Evolutionary conservation across 2,113 vertebrate species (phyloP), one percentile per base, ranked within the genome.

Genomic region (Melanerpes formicivorus): DNA sequence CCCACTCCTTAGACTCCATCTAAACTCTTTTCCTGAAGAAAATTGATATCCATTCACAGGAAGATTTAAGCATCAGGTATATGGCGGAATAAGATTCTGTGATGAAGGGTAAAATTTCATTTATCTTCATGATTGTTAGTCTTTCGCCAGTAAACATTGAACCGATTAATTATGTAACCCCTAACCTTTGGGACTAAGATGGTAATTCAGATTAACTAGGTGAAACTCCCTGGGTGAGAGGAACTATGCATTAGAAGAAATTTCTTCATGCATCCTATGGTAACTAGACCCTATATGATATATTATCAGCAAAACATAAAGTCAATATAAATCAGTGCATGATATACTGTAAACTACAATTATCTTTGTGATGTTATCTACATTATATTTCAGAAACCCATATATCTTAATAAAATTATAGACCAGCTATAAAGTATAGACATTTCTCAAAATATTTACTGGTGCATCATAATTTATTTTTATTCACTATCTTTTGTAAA

Each of bases 201-300:
- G 7, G 3, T 30, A 60, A 58, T 78, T 90, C 69, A 62, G 25
- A 44, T 29, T 48, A 72, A 52, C 9, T 37, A 76, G 75, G 58
- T 11, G 3, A 69, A 88, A 62, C 0, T 48, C 64, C 14, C 5
- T 42, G 2, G 2, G 1, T 44, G 6, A 90, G 7, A 59, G 19
- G 17, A 75, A 71, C 17, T 21, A 67, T 85, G 4, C 3, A 59
- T 18, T 11, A 46, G 10, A 75, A 67, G 14, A 74, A 74, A 59
- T 70, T 90, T 5, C 5, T 2, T 84, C 13, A 37, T 0, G 0
- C 4, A n/a, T 58, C 13, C 17, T 34, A 60, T 3, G 3, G 11
- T 64, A 40, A 32, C 40, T 32, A 54, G 14, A 82, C 14, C 11
- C 9, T 32, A 34, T 16, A 1, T 78, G 27, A 75, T 52, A 18